phyloP scores from a whole-genome alignment of 2,797 vertebrate genomes.

The Pseudochirops corinnae region DNA sequence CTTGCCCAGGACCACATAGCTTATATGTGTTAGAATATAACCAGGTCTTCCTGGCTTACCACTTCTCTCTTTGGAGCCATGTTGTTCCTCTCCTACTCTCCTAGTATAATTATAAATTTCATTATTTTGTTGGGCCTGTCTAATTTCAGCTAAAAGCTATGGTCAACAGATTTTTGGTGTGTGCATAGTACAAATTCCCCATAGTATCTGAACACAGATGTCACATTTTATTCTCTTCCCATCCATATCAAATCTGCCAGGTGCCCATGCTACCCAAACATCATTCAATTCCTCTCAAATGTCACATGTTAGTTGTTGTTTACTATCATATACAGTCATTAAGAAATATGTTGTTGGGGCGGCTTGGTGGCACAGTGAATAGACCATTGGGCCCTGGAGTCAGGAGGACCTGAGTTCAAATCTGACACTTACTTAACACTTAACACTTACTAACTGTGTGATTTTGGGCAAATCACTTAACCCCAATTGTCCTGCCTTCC shows the following conservation, averaged over 20 bases:
- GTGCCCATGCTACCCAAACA: background rate
- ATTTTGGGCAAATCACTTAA: too few relatives aligned
- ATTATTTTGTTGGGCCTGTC: background rate
- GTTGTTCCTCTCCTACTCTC: background rate
- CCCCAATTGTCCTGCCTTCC: too few relatives aligned
- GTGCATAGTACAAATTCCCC: background rate
- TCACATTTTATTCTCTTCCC: background rate
- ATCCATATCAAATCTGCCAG: background rate
- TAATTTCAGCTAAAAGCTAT: background rate
- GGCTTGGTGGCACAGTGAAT: too few relatives aligned
- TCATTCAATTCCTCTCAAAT: background rate
- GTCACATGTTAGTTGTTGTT: background rate
- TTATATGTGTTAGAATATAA: background rate
- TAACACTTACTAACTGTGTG: too few relatives aligned
- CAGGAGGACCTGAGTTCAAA: too few relatives aligned
- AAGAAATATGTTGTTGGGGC: background rate
- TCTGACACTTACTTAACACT: too few relatives aligned
- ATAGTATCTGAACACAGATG: background rate
- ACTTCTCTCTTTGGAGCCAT: background rate
- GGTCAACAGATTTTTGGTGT: background rate
- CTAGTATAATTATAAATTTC: background rate
- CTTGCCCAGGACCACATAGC: background rate
- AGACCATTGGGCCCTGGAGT: too few relatives aligned
- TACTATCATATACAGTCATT: background rate
- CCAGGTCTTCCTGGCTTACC: background rate